Evolutionary conservation across 2,888 invertebrate species (phyloP).

Genomic region (Dasypolia templi): DNA sequence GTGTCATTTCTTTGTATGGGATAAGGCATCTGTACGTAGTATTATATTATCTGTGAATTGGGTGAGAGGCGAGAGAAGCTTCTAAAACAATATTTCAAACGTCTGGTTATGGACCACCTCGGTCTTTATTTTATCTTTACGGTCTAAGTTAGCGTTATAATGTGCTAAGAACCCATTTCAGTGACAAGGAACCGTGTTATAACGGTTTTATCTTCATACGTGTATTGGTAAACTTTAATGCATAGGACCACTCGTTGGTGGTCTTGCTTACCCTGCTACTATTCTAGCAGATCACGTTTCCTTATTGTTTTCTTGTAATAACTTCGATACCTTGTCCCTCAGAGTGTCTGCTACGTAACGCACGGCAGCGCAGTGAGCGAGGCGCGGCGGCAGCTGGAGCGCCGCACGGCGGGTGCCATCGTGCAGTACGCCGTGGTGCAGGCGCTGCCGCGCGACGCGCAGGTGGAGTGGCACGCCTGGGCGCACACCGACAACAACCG

Average conservation of each 20-base stretch:
- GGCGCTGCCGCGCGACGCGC: conserved; percentile 94
- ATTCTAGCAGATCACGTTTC: background rate
- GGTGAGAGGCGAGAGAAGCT: background rate
- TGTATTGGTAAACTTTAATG: background rate
- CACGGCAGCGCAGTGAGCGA: conserved; percentile 93
- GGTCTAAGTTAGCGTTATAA: background rate
- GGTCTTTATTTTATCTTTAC: no score
- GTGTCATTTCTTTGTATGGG: no score
- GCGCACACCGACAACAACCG: conserved; percentile 97
- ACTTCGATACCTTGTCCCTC: conserved; percentile 32
- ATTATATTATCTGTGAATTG: no score
- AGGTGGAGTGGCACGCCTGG: conserved; percentile 98
- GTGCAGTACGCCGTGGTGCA: conserved; percentile 96
- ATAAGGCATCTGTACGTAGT: no score
- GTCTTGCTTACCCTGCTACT: background rate
- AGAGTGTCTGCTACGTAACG: conserved; percentile 97
- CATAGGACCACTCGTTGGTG: background rate
- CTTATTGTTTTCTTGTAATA: background rate
- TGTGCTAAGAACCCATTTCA: background rate
- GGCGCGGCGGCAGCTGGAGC: conserved; percentile 95
- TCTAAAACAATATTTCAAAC: background rate
- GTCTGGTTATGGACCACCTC: background rate
- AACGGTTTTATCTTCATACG: background rate
- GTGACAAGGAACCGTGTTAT: background rate
- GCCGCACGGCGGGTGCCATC: conserved; percentile 95